phyloP scores from a whole-genome alignment of 2,888 invertebrate species.

The Gymnosoma rotundatum region DNA sequence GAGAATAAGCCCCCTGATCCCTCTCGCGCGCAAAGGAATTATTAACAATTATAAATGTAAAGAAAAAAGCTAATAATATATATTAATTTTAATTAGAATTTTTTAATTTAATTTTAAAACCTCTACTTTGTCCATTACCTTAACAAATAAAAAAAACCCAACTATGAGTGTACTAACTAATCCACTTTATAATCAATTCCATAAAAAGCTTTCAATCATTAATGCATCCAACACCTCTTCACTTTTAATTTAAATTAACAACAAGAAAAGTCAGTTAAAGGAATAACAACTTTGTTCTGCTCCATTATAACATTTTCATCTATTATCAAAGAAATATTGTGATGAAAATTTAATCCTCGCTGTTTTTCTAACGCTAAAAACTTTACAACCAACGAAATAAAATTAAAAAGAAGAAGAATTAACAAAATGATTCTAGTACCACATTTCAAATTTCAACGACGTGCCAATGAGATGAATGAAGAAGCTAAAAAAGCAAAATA shows the following conservation, averaged over 20 bases:
- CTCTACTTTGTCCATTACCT: neutral
- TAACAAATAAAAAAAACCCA: neutral
- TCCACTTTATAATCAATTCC: neutral
- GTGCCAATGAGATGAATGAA: constrained; percentile 45
- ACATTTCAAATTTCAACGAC: constrained; percentile 61
- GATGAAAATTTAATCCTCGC: constrained; percentile 21
- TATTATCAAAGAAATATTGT: constrained; percentile 33
- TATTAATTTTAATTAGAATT: too few relatives aligned
- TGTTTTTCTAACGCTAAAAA: constrained; percentile 11
- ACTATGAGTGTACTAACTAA: neutral
- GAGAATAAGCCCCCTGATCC: too few relatives aligned
- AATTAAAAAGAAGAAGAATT: constrained; percentile 13
- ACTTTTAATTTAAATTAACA: constrained; percentile 29
- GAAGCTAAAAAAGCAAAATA: constrained; percentile 10
- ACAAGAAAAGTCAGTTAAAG: constrained; percentile 9
- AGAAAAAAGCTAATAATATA: too few relatives aligned
- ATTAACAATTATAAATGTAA: too few relatives aligned
- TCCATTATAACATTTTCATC: neutral
- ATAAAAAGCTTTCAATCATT: neutral
- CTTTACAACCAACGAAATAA: constrained; percentile 19
- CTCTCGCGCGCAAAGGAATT: too few relatives aligned
- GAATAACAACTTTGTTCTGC: constrained; percentile 5
- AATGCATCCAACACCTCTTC: neutral
- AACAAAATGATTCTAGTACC: constrained; percentile 42
- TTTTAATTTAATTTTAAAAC: neutral